Evolutionary conservation across 2,113 vertebrate genomes (phyloP).

Genomic region (Ceyx margarethae): DNA sequence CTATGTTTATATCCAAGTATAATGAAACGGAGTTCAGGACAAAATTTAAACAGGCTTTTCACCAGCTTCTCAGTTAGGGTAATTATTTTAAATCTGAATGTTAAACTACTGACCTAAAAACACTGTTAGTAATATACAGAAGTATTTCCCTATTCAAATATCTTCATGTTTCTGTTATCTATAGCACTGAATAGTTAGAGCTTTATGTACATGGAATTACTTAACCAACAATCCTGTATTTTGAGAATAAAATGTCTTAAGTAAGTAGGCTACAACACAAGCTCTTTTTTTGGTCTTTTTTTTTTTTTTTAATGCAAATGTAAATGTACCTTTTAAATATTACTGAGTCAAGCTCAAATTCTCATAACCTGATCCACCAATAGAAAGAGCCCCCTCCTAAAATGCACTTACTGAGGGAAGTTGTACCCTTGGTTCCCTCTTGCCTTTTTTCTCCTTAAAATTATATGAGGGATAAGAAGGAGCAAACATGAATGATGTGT

Average conservation of each 20-base stretch:
- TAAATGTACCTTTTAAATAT: not conserved
- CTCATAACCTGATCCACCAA: not conserved
- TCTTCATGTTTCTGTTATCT: not conserved
- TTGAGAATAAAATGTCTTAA: not conserved
- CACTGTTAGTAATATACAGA: not conserved
- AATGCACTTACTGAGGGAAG: not conserved
- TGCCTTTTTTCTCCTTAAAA: constrained; percentile 59
- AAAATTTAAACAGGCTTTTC: not conserved
- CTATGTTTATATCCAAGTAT: not conserved
- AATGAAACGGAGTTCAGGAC: not conserved
- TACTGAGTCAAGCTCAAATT: not conserved
- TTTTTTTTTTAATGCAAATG: not conserved
- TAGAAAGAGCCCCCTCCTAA: not conserved
- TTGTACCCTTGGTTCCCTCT: not conserved
- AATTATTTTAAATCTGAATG: not conserved
- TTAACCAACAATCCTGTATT: not conserved
- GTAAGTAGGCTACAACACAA: not conserved
- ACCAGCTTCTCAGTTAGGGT: not conserved
- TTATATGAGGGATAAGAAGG: not conserved
- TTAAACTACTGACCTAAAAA: not conserved
- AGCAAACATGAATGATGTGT: constrained; percentile 46
- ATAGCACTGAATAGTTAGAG: not conserved
- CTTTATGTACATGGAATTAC: not conserved
- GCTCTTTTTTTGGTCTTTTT: too few species aligned
- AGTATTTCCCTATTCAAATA: not conserved